phyloP scores from a whole-genome alignment of 2,888 invertebrate species.

The Chloroclystis v-ata region DNA sequence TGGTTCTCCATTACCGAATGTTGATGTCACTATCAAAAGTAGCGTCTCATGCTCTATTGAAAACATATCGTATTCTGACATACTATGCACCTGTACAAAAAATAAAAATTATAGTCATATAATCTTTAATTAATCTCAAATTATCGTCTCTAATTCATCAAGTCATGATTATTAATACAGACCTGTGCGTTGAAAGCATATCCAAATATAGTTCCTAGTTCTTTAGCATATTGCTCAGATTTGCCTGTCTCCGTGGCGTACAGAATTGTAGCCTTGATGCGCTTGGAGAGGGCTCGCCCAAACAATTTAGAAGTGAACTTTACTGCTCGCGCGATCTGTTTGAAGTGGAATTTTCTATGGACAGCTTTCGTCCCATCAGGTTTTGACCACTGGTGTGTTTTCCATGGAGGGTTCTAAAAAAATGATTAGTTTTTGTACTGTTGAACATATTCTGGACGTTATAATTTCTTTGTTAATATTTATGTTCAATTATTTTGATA shows the following conservation, averaged over 20 bases:
- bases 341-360: conserved; percentile 94
- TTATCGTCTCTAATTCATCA: conserved; percentile 9
- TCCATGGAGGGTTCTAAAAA: conserved; percentile 90
- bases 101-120: conserved; percentile 1
- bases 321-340: conserved; percentile 96
- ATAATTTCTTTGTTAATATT: too few relatives aligned
- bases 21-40: conserved; percentile 93
- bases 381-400: conserved; percentile 89
- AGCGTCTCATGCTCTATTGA: conserved; percentile 96
- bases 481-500: too few relatives aligned
- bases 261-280: conserved; percentile 95
- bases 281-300: conserved; percentile 92
- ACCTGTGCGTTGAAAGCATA: conserved; percentile 97
- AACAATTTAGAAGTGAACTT: conserved; percentile 98
- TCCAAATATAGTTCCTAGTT: conserved; percentile 91
- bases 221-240: conserved; percentile 95
- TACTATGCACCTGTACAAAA: conserved; percentile 86
- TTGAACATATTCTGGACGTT: too few relatives aligned
- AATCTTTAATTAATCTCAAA: neutral
- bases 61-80: conserved; percentile 95
- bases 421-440: neutral
- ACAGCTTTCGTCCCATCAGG: conserved; percentile 80
- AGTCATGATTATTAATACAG: conserved; percentile 27
- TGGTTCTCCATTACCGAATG: conserved; percentile 97
- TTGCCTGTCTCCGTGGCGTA: conserved; percentile 98